Evolutionary conservation across 2,797 vertebrate genomes (phyloP).

Genomic region (Dallia pectoralis): DNA sequence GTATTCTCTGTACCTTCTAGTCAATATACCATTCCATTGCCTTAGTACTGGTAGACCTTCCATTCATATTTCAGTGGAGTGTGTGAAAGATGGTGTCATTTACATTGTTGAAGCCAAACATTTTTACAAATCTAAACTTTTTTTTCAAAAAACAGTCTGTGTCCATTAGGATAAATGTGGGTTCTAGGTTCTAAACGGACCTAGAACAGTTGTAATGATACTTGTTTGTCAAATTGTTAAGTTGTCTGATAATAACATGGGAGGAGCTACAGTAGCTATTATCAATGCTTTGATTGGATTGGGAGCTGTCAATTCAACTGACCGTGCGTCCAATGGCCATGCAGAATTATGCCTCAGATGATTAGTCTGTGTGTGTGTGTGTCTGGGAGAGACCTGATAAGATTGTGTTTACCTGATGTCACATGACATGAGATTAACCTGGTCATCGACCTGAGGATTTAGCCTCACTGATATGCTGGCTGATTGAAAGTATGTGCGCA

Average conservation of each 20-base stretch:
- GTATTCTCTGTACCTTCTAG: no score
- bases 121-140: no score
- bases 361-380: slow-evolving; percentile 13
- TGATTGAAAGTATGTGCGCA: slow-evolving; percentile 35
- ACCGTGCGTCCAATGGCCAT: slow-evolving; percentile 9
- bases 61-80: no score
- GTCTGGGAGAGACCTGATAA: slow-evolving; percentile 27
- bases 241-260: background rate
- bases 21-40: no score
- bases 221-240: background rate
- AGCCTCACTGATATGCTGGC: slow-evolving; percentile 35
- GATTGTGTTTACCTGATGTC: slow-evolving; percentile 38
- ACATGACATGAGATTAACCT: slow-evolving; percentile 54
- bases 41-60: no score
- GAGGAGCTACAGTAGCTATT: background rate
- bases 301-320: slow-evolving; percentile 15
- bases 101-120: no score
- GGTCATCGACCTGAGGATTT: slow-evolving; percentile 55
- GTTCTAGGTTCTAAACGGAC: no score
- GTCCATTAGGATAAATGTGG: no score
- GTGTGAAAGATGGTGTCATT: no score
- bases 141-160: no score
- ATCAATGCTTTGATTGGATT: background rate
- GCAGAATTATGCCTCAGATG: background rate
- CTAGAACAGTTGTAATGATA: background rate